These are phyloP conservation scores for Heliornis fulica DNA, from an alignment of 2,113 vertebrate species.

Conservation along the genomic window DNA sequence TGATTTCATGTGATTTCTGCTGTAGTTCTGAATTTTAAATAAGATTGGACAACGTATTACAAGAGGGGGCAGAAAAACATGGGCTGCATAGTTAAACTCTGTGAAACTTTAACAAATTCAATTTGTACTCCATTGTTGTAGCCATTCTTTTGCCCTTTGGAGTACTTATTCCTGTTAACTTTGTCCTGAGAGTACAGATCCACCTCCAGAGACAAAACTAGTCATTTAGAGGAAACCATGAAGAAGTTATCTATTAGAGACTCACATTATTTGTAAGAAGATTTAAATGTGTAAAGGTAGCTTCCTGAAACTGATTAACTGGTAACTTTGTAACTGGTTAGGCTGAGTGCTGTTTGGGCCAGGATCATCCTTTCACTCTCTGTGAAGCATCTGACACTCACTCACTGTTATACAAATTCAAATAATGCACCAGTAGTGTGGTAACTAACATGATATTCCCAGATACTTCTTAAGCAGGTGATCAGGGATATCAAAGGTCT, in stretches of 20 bases:
- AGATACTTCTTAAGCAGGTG: neutral
- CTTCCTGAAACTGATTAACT: neutral
- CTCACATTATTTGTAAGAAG: neutral
- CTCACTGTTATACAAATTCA: neutral
- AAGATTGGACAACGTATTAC: neutral
- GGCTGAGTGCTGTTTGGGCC: neutral
- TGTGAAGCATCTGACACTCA: neutral
- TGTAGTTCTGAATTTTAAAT: neutral
- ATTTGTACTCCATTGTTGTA: neutral
- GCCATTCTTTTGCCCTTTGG: neutral
- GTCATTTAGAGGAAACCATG: neutral
- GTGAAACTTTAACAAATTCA: neutral
- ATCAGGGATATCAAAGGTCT: neutral
- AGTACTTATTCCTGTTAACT: neutral
- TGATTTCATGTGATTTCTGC: neutral
- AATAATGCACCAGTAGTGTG: neutral
- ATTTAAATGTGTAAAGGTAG: neutral
- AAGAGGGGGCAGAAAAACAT: neutral
- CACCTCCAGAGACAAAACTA: neutral
- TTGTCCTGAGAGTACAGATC: neutral
- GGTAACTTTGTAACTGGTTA: neutral
- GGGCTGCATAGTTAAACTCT: neutral
- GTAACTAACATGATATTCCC: neutral
- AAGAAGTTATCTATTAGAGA: neutral
- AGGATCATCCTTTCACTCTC: neutral